A percentile compares a stretch with the other conserved stretches of the same genome.
Evolutionary conservation across 2,797 vertebrate genomes (phyloP).

Genomic region (Pseudopleuronectes americanus): DNA sequence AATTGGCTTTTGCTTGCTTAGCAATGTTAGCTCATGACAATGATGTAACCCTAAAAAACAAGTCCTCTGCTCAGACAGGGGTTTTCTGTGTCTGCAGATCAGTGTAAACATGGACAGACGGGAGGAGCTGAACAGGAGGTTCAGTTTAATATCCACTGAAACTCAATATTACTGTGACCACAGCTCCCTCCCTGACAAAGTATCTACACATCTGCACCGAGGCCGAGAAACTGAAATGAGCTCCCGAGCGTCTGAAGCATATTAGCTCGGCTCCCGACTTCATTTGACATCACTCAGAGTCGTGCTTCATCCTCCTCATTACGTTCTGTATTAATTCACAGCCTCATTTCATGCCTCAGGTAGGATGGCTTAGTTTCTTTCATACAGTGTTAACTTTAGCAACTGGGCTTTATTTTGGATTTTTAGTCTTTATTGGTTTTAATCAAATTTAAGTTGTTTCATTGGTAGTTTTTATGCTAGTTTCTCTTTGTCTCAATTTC

Average conservation of each 20-base stretch:
- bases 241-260: not conserved
- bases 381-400: not conserved
- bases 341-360: slow-evolving; percentile 1
- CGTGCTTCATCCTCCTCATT: not conserved
- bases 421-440: not conserved
- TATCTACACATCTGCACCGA: not conserved
- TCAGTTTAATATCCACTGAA: not conserved
- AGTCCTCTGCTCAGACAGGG: too few relatives aligned
- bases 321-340: not conserved
- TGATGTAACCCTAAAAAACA: too few relatives aligned
- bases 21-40: too few relatives aligned
- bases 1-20: too few relatives aligned
- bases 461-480: too few relatives aligned
- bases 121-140: not conserved
- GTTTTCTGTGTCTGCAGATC: not conserved
- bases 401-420: not conserved
- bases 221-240: not conserved
- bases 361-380: not conserved
- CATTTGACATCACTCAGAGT: not conserved
- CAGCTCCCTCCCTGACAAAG: not conserved
- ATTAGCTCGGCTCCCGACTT: slow-evolving; percentile 2
- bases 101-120: not conserved
- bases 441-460: not conserved
- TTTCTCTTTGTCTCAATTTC: too few relatives aligned
- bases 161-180: not conserved